Percentiles rank a stretch among this genome's conserved stretches.
Conservation (phyloP, 2,113 vertebrate species). For the Columba livia region DNA sequence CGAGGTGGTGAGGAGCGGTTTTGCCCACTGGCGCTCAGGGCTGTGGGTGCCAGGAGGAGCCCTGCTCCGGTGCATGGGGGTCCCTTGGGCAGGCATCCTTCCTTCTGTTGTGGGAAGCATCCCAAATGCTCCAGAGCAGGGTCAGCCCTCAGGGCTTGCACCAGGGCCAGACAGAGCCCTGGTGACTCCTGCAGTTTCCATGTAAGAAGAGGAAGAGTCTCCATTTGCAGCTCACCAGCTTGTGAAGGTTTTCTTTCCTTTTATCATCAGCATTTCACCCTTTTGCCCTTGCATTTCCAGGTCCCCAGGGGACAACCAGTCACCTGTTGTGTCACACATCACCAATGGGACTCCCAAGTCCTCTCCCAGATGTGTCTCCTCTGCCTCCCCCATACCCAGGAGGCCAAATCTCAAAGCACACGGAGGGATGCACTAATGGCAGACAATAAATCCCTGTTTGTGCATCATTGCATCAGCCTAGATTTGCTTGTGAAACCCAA, state of each 20-base stretch:
- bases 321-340: not conserved
- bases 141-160: not conserved
- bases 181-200: not conserved
- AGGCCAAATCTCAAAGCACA: not conserved
- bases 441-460: not conserved
- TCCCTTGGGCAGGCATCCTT: not conserved
- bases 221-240: not conserved
- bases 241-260: not conserved
- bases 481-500: not conserved
- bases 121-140: fast-evolving
- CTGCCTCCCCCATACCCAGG: not conserved
- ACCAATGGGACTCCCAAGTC: not conserved
- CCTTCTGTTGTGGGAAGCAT: not conserved
- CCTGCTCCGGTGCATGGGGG: fast-evolving
- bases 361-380: not conserved
- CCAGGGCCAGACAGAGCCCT: not conserved
- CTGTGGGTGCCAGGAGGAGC: not conserved
- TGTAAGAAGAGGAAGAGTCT: not conserved
- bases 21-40: not conserved
- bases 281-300: not conserved
- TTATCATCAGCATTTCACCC: not conserved
- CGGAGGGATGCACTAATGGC: no score
- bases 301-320: not conserved
- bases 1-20: not conserved
- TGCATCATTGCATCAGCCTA: not conserved